Conservation (phyloP, 2,797 vertebrate genomes). For the Choloepus didactylus region DNA sequence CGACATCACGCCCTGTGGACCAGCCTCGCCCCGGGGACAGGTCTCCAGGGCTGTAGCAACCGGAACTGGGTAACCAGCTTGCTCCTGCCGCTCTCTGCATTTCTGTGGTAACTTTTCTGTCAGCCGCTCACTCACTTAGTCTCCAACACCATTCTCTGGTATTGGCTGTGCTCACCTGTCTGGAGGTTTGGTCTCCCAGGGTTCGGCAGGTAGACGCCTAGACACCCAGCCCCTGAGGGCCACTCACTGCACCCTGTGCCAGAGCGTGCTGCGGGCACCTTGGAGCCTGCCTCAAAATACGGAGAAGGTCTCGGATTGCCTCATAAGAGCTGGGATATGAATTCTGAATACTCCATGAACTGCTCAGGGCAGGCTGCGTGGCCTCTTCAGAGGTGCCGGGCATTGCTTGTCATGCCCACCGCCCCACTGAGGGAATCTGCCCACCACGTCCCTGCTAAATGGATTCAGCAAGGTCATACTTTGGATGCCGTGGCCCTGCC, state of each 20-base stretch:
- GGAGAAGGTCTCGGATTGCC: not conserved
- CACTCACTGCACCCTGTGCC: accelerated
- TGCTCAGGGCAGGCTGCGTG: accelerated
- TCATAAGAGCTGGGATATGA: accelerated
- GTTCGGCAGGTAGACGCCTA: not conserved
- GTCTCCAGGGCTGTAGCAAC: not conserved
- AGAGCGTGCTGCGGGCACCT: not conserved
- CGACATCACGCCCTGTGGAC: not conserved
- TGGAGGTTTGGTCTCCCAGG: not conserved
- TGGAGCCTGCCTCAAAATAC: not conserved
- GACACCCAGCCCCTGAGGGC: not conserved
- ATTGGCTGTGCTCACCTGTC: not conserved
- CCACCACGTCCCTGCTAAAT: too few species aligned
- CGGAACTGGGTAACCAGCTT: accelerated
- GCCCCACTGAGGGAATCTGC: not conserved
- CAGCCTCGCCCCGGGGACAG: not conserved
- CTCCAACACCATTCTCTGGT: not conserved
- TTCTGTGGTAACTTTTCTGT: not conserved
- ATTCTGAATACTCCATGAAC: not conserved
- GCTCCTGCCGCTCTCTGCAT: not conserved
- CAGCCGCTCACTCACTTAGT: not conserved
- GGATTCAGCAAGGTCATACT: not conserved
- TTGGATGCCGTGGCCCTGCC: not conserved
- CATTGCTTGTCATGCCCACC: accelerated
- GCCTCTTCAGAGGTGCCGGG: not conserved